A percentile compares a stretch with the other conserved stretches of the same genome.
Evolutionary conservation across 2,797 vertebrate genomes (phyloP).

Genomic region (Poeciliopsis turneri): DNA sequence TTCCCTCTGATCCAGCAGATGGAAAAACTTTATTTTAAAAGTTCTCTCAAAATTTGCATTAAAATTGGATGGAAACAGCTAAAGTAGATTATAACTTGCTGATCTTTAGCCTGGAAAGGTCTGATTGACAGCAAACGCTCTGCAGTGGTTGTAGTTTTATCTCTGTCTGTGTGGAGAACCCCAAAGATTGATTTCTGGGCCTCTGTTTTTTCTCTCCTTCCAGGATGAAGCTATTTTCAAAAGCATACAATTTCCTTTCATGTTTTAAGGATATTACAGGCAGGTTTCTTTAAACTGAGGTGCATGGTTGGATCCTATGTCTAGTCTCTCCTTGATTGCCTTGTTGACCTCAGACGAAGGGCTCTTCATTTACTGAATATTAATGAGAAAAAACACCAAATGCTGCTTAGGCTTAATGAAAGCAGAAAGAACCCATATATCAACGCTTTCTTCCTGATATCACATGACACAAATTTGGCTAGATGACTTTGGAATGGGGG

Average conservation of each 20-base stretch:
- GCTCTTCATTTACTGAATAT: not conserved
- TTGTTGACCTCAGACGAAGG: not conserved
- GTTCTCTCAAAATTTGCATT: no score
- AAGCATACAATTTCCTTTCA: not conserved
- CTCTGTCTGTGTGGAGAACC: not conserved
- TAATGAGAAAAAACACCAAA: not conserved
- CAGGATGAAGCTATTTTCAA: not conserved
- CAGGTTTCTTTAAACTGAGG: not conserved
- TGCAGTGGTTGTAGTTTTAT: not conserved
- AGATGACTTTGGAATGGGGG: no score
- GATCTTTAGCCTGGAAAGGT: no score
- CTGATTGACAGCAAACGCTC: not conserved
- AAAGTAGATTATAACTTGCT: no score
- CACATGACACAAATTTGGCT: not conserved
- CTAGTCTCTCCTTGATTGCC: not conserved
- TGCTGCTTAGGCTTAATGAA: not conserved
- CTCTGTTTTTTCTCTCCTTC: not conserved
- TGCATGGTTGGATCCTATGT: not conserved
- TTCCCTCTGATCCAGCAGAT: no score
- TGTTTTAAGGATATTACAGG: not conserved
- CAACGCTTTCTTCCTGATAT: not conserved
- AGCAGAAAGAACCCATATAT: not conserved
- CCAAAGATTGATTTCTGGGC: not conserved
- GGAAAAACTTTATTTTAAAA: no score
- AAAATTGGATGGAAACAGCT: no score